Evolutionary conservation across 2,797 vertebrate species (phyloP).

Genomic region (Danionella dracula): DNA sequence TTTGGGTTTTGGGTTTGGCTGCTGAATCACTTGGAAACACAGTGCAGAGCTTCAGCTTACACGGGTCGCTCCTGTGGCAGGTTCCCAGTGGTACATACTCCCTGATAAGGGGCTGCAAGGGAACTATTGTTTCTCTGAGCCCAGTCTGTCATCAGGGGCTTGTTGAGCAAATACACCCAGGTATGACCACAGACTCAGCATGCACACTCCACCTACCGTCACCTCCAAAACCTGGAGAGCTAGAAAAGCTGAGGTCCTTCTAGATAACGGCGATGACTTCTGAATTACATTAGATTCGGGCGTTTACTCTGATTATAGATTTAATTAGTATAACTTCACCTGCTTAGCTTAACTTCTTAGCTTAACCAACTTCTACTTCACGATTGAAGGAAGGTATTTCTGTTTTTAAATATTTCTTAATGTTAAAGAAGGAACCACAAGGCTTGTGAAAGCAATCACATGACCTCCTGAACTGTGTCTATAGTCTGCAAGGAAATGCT

Average conservation of each 20-base stretch:
- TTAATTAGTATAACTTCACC: too few species aligned
- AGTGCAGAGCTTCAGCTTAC: constrained; percentile 44
- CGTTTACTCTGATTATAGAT: neutral
- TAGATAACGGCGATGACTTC: neutral
- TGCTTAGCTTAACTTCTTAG: too few species aligned
- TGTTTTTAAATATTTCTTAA: constrained; percentile 44
- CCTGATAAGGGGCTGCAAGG: constrained; percentile 45
- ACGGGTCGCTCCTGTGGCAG: constrained; percentile 24
- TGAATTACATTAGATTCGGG: neutral
- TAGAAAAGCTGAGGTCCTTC: neutral
- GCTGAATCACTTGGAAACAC: constrained; percentile 43
- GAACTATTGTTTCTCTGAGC: constrained; percentile 49
- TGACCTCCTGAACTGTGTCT: constrained; percentile 36
- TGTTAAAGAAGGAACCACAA: constrained; percentile 38
- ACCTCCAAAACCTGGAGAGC: neutral
- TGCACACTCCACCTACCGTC: constrained; percentile 19
- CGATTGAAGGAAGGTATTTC: constrained; percentile 25
- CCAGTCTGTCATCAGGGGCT: constrained; percentile 54
- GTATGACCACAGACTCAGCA: constrained; percentile 41
- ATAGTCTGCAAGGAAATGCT: constrained; percentile 33
- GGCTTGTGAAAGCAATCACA: constrained; percentile 42
- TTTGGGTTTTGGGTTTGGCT: constrained; percentile 11
- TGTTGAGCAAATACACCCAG: constrained; percentile 51
- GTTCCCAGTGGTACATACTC: constrained; percentile 43
- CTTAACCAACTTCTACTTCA: too few species aligned